A percentile compares a stretch with the other conserved stretches of the same genome.
These are phyloP conservation scores for Atethmia centrago DNA, from an alignment of 2,888 invertebrate species.

Conservation along the genomic window DNA sequence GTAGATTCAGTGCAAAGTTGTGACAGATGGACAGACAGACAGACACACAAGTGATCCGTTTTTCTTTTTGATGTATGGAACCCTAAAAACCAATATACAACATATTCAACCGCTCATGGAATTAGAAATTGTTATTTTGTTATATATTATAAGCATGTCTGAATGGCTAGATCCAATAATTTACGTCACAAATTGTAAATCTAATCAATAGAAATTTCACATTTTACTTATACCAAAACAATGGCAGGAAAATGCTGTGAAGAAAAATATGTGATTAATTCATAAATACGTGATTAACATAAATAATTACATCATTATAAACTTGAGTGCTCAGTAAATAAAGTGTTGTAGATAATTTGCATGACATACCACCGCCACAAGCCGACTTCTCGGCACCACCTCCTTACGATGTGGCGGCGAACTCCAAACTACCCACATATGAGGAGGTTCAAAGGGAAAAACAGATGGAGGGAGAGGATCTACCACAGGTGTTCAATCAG, in stretches of 20 bases:
- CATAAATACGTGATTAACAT: conserved; percentile 7
- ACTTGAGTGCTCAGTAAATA: background rate
- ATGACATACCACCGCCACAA: conserved; percentile 95
- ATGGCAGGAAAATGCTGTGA: conserved; percentile 21
- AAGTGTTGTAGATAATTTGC: conserved; percentile 73
- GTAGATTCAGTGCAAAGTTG: too few relatives aligned
- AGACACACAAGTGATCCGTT: too few relatives aligned
- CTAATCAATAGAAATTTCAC: conserved; percentile 8
- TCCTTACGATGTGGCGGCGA: conserved; percentile 95
- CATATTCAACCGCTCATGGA: background rate
- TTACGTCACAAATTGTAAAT: background rate
- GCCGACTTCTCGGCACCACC: conserved; percentile 96
- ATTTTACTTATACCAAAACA: conserved; percentile 31
- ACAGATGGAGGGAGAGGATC: conserved; percentile 93
- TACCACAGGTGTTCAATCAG: conserved; percentile 78
- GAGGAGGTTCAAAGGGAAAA: conserved; percentile 98
- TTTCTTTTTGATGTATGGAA: too few relatives aligned
- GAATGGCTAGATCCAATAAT: background rate
- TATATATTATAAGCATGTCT: background rate
- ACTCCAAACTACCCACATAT: conserved; percentile 96
- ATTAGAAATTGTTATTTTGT: background rate
- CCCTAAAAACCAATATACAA: too few relatives aligned
- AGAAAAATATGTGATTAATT: conserved; percentile 32
- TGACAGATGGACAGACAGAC: too few relatives aligned
- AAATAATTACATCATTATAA: conserved; percentile 28